Evolutionary conservation across 2,888 invertebrate genomes (phyloP).

Genomic region (Melanchra persicariae): DNA sequence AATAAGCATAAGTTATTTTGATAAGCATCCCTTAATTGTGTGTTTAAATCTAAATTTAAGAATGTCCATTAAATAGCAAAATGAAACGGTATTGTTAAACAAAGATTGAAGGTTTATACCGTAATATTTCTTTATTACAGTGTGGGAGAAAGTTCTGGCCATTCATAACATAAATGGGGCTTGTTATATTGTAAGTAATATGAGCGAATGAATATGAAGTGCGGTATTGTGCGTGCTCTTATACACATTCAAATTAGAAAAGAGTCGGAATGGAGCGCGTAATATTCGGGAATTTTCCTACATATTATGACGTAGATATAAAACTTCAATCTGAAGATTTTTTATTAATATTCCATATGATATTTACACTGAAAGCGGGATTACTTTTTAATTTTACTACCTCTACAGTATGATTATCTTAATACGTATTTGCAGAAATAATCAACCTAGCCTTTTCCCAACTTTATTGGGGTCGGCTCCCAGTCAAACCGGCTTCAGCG

Average conservation of each 20-base stretch:
- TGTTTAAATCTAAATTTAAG: conserved; percentile 26
- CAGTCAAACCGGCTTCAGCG: not conserved
- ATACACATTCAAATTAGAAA: conserved; percentile 44
- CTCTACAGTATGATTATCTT: not conserved
- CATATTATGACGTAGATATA: not conserved
- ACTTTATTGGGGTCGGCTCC: too few relatives aligned
- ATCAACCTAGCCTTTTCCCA: not conserved
- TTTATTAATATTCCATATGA: not conserved
- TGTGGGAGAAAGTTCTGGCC: conserved; percentile 46
- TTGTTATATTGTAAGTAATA: conserved; percentile 55
- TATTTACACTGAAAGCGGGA: not conserved
- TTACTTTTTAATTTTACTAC: not conserved
- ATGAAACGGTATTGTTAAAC: conserved; percentile 45
- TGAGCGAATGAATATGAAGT: conserved; percentile 55
- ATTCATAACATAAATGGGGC: conserved; percentile 51
- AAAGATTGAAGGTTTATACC: conserved; percentile 45
- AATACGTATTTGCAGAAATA: not conserved
- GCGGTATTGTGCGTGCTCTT: conserved; percentile 32
- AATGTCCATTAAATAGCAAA: conserved; percentile 18
- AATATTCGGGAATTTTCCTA: conserved; percentile 19
- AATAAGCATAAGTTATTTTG: conserved; percentile 50
- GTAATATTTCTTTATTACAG: conserved; percentile 57
- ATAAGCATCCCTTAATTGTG: conserved; percentile 27
- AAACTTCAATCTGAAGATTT: not conserved
- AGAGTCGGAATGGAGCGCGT: not conserved